Conservation (phyloP, 2,113 vertebrate genomes). For the Epinephelus moara region DNA sequence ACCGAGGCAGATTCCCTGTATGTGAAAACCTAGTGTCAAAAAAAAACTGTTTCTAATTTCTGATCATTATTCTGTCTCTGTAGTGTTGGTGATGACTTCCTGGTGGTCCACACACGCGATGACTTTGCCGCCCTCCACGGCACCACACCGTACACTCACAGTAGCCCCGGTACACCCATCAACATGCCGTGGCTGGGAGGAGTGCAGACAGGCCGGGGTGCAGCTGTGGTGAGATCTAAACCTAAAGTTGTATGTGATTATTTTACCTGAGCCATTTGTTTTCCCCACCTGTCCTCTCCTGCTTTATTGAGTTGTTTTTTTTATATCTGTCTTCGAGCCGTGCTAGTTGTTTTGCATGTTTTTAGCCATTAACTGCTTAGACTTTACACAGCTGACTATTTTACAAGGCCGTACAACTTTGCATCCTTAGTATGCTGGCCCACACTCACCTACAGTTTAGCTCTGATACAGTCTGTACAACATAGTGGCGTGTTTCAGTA, state of each 20-base stretch:
- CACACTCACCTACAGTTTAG: too few relatives aligned
- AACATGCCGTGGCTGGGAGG: conserved; percentile 98
- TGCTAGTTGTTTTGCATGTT: not conserved
- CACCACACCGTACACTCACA: conserved; percentile 95
- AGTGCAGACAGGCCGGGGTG: conserved; percentile 95
- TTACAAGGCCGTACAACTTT: not conserved
- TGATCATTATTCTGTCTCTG: not conserved
- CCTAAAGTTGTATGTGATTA: not conserved
- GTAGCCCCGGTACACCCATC: conserved; percentile 95
- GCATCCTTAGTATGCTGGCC: too few relatives aligned
- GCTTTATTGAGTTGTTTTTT: not conserved
- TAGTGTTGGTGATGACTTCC: conserved; percentile 91
- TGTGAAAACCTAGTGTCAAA: too few relatives aligned
- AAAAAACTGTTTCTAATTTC: too few relatives aligned
- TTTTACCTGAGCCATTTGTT: not conserved
- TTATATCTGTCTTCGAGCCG: not conserved
- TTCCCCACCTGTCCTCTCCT: not conserved
- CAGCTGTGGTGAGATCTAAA: conserved; percentile 90
- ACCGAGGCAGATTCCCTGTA: too few relatives aligned
- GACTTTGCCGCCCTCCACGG: conserved; percentile 91
- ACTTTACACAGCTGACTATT: not conserved
- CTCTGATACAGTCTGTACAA: not conserved
- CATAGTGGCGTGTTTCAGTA: too few relatives aligned
- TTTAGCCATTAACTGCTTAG: not conserved
- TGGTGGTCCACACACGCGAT: conserved; percentile 93